phyloP scores from a whole-genome alignment of 2,113 vertebrate species.

The Podarcis muralis region DNA sequence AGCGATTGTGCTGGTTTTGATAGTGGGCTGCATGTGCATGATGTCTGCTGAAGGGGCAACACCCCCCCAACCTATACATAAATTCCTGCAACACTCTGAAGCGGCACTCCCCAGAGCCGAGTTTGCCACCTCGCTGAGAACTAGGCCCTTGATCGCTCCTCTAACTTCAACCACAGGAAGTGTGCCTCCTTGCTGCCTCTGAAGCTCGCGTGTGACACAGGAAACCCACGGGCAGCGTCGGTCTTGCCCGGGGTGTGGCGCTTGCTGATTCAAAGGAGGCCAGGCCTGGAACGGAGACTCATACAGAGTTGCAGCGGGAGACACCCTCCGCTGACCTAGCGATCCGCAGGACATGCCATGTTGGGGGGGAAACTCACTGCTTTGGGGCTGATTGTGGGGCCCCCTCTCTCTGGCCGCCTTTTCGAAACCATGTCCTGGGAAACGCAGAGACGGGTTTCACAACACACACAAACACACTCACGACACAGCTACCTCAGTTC shows the following conservation, averaged over 20 bases:
- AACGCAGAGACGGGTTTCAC: not conserved
- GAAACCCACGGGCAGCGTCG: not conserved
- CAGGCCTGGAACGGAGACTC: not conserved
- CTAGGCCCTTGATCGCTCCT: not conserved
- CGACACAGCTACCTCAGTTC: not conserved
- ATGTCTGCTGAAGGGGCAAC: too few relatives aligned
- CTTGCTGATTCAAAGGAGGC: not conserved
- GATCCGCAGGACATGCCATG: not conserved
- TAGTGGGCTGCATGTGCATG: too few relatives aligned
- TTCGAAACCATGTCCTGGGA: not conserved
- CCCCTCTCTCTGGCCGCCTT: not conserved
- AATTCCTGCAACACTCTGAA: not conserved
- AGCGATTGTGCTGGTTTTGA: too few relatives aligned
- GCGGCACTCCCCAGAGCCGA: too few relatives aligned
- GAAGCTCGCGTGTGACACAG: not conserved
- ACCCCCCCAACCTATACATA: too few relatives aligned
- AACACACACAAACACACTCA: not conserved
- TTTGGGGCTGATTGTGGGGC: not conserved
- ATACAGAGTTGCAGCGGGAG: not conserved
- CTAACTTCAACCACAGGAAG: not conserved
- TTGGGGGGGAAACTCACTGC: too few relatives aligned
- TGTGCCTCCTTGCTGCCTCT: not conserved
- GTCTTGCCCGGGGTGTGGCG: too few relatives aligned
- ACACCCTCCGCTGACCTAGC: too few relatives aligned
- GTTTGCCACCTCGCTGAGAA: not conserved